Percentiles rank a stretch among this genome's conserved stretches.
Evolutionary conservation across 2,888 invertebrate species (phyloP).

Genomic region (Drosophila neotestacea): DNA sequence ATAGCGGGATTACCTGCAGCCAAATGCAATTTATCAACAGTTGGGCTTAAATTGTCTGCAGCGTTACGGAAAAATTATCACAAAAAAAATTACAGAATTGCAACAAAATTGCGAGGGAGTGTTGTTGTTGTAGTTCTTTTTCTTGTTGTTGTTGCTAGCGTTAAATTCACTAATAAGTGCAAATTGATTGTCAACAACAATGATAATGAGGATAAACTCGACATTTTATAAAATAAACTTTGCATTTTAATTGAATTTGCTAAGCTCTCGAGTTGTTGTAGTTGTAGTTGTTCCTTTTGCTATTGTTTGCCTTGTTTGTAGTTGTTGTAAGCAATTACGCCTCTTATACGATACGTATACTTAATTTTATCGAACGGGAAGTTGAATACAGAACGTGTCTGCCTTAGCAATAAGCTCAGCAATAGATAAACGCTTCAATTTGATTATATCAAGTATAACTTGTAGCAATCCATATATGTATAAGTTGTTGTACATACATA

Average conservation of each 20-base stretch:
- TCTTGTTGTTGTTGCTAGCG: constrained; percentile 33
- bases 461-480: constrained; percentile 6
- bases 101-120: constrained; percentile 26
- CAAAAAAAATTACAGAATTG: neutral
- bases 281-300: neutral
- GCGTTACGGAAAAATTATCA: constrained; percentile 65
- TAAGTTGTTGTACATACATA: too few relatives aligned
- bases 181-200: constrained; percentile 65
- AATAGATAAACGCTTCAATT: constrained; percentile 12
- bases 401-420: constrained; percentile 39
- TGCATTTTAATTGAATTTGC: constrained; percentile 76
- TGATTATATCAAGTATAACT: constrained; percentile 18
- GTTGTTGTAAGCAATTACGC: constrained; percentile 36
- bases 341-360: constrained; percentile 9
- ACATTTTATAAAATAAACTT: constrained; percentile 33
- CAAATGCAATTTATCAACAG: constrained; percentile 80
- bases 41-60: constrained; percentile 78
- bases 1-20: constrained; percentile 57
- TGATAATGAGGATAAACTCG: constrained; percentile 21
- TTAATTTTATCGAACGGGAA: constrained; percentile 66
- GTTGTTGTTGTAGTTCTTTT: neutral
- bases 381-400: constrained; percentile 59
- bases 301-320: constrained; percentile 4
- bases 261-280: constrained; percentile 2
- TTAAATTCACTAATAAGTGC: constrained; percentile 62